Conservation (phyloP, 2,888 invertebrate genomes). For the Caenorhabditis drosophilae region DNA sequence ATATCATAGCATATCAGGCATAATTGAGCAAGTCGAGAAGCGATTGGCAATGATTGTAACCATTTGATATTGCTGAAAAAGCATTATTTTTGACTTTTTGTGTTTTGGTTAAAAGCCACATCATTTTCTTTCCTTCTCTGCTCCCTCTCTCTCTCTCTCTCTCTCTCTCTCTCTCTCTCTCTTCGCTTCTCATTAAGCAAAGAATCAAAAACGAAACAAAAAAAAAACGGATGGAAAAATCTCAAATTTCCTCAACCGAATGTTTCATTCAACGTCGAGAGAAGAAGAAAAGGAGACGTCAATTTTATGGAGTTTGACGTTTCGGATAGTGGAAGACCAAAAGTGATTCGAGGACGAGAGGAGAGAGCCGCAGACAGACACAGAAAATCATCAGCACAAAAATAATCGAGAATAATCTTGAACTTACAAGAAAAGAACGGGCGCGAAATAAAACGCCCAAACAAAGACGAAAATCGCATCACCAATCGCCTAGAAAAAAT, state of each 20-base stretch:
- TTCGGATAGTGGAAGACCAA: too few relatives aligned
- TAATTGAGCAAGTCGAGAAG: conserved; percentile 40
- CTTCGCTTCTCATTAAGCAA: conserved; percentile 2
- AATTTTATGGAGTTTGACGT: too few relatives aligned
- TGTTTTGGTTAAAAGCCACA: too few relatives aligned
- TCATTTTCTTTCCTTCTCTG: too few relatives aligned
- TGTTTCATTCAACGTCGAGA: conserved; percentile 16
- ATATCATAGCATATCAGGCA: conserved; percentile 55
- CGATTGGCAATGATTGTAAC: conserved; percentile 37
- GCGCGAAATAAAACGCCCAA: conserved; percentile 56
- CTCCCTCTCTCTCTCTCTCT: too few relatives aligned
- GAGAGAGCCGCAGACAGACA: too few relatives aligned
- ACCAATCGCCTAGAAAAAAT: too few relatives aligned
- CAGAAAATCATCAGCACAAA: too few relatives aligned
- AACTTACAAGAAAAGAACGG: conserved; percentile 51
- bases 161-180: too few relatives aligned
- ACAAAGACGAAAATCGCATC: conserved; percentile 44
- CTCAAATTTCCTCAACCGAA: conserved; percentile 3
- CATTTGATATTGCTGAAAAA: conserved; percentile 44
- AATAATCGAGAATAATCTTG: conserved; percentile 1
- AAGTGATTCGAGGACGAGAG: too few relatives aligned
- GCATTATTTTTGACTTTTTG: too few relatives aligned
- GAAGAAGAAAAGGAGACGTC: background rate
- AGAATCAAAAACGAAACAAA: conserved; percentile 1
- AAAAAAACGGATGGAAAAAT: conserved; percentile 14